phyloP scores from a whole-genome alignment of 2,113 vertebrate species.

The Antechinus flavipes region DNA sequence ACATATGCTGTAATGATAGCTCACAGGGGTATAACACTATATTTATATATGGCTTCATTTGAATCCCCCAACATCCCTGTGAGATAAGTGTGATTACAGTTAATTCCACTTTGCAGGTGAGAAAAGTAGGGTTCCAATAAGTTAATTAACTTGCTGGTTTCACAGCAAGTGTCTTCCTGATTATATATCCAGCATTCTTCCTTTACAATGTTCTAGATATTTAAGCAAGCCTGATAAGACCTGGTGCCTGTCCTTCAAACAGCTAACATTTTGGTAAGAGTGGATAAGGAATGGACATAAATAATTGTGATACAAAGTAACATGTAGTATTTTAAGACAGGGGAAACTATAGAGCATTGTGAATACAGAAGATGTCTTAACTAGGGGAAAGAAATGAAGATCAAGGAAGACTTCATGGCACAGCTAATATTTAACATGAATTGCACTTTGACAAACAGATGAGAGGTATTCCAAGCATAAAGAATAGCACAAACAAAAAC shows the following conservation, averaged over 20 bases:
- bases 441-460: neutral
- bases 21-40: neutral
- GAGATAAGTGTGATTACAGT: neutral
- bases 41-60: neutral
- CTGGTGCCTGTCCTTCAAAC: neutral
- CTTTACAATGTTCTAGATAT: neutral
- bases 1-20: neutral
- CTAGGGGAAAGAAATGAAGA: neutral
- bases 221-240: neutral
- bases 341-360: neutral
- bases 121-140: neutral
- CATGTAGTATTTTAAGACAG: neutral
- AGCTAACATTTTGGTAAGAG: neutral
- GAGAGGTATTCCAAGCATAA: neutral
- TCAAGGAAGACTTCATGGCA: neutral
- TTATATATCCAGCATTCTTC: neutral
- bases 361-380: too few relatives aligned
- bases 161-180: neutral
- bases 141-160: neutral
- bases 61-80: neutral
- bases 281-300: neutral
- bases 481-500: neutral
- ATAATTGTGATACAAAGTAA: neutral
- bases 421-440: neutral
- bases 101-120: neutral